Percentiles rank a stretch among this genome's conserved stretches.
These are phyloP conservation scores for Proterorhinus semilunaris DNA, from an alignment of 2,113 vertebrate genomes.

Conservation along the genomic window DNA sequence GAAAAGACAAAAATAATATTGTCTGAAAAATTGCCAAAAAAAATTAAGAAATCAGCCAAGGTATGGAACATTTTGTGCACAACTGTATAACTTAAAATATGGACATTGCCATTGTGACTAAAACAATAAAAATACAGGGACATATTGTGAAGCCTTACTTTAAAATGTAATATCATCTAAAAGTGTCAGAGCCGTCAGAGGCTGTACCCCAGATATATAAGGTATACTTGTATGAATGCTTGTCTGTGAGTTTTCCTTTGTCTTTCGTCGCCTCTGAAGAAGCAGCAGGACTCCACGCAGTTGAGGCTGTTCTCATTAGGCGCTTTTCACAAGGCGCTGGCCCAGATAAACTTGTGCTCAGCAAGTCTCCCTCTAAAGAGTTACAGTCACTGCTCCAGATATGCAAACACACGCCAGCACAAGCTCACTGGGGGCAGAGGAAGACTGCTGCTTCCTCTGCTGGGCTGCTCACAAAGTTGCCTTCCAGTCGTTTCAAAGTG, in stretches of 20 bases:
- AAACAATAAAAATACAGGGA: neutral
- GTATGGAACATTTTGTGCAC: neutral
- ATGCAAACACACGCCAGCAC: slow-evolving; percentile 53
- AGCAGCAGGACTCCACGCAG: slow-evolving; percentile 28
- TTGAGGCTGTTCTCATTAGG: slow-evolving; percentile 54
- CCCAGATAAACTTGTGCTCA: slow-evolving; percentile 65
- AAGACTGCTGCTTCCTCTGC: slow-evolving; percentile 35
- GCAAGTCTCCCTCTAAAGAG: slow-evolving; percentile 57
- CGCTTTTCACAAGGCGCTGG: slow-evolving; percentile 60
- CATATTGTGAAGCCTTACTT: neutral
- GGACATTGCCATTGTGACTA: neutral
- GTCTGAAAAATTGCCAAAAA: no score
- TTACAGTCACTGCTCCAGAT: slow-evolving; percentile 59
- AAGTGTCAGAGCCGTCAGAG: slow-evolving; percentile 7
- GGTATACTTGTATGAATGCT: slow-evolving; percentile 13
- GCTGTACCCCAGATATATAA: slow-evolving; percentile 2
- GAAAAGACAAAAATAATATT: no score
- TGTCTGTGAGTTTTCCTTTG: slow-evolving; percentile 33
- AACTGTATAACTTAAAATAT: no score
- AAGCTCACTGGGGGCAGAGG: slow-evolving; percentile 22
- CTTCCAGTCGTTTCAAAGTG: slow-evolving; percentile 35
- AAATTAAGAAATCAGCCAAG: no score
- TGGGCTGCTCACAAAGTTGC: slow-evolving; percentile 39
- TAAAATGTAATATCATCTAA: slow-evolving; percentile 1
- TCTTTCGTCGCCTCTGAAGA: slow-evolving; percentile 32